Evolutionary conservation across 1,140 invertebrate genomes (phyloP).

Genomic region (Drosophila oshimai): DNA sequence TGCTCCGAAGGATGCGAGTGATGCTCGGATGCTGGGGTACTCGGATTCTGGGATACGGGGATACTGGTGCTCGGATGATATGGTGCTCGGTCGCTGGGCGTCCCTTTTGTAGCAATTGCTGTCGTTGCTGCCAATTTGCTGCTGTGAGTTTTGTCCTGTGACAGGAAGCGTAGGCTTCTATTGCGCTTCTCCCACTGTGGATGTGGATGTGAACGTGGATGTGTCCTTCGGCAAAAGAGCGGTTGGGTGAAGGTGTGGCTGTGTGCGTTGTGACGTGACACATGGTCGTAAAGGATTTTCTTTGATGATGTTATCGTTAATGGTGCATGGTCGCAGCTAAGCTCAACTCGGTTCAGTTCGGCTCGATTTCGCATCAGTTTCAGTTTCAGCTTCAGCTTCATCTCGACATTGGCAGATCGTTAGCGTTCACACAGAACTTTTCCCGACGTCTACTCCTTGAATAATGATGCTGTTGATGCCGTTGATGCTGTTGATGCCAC

Average conservation of each 20-base stretch:
- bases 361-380: slow-evolving; percentile 41
- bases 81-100: neutral
- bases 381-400: slow-evolving; percentile 7
- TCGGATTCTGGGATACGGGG: neutral
- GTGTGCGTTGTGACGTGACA: slow-evolving; percentile 47
- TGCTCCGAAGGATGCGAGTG: slow-evolving; percentile 31
- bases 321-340: slow-evolving; percentile 54
- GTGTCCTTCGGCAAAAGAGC: slow-evolving; percentile 13
- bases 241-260: neutral
- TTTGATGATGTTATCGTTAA: slow-evolving; percentile 78
- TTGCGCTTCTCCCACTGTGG: slow-evolving; percentile 24
- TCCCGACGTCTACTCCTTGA: slow-evolving; percentile 40
- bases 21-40: neutral
- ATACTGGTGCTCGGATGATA: neutral
- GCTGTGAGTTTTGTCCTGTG: slow-evolving; percentile 53
- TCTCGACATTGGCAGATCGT: slow-evolving; percentile 50
- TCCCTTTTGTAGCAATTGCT: slow-evolving; percentile 66
- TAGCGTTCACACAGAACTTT: slow-evolving; percentile 36
- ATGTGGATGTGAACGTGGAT: neutral
- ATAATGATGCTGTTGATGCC: slow-evolving; percentile 53
- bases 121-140: slow-evolving; percentile 49
- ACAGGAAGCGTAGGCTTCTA: slow-evolving; percentile 60
- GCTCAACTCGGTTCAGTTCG: slow-evolving; percentile 6
- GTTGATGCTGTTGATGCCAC: slow-evolving; percentile 10
- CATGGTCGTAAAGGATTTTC: slow-evolving; percentile 76